Percentiles rank a stretch among this genome's conserved stretches.
These are phyloP conservation scores for Drosophila koepferae DNA, from an alignment of 2,888 invertebrate genomes.

Conservation along the genomic window DNA sequence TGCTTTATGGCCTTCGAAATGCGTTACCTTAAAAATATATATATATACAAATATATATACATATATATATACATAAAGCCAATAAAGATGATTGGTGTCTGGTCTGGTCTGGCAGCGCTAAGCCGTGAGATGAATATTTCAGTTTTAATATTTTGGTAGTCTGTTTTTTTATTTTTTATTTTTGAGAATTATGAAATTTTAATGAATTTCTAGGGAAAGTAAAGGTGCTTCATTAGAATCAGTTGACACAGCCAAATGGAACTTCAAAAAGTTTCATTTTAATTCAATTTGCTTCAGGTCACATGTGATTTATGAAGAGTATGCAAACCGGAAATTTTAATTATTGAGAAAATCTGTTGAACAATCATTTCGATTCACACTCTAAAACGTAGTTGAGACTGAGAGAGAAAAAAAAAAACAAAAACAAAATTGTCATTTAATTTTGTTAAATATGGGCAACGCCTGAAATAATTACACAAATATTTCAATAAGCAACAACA, in stretches of 20 bases:
- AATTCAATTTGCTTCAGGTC: conserved; percentile 1
- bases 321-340: neutral
- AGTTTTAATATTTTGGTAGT: conserved; percentile 21
- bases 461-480: conserved; percentile 14
- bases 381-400: neutral
- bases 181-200: conserved; percentile 45
- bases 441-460: conserved; percentile 11
- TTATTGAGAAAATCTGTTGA: neutral
- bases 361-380: neutral
- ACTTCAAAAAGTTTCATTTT: neutral
- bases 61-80: conserved; percentile 24
- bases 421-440: conserved; percentile 2
- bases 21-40: conserved; percentile 45
- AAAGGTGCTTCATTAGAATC: conserved; percentile 11
- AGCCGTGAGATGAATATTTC: conserved; percentile 7
- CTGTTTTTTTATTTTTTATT: no score
- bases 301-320: neutral
- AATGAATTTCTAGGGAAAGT: conserved; percentile 48
- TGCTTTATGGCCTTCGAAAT: conserved; percentile 72
- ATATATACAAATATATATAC: neutral
- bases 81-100: conserved; percentile 75
- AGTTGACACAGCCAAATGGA: conserved; percentile 1
- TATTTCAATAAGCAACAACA: conserved; percentile 13
- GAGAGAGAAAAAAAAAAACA: neutral
- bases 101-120: conserved; percentile 44